These are phyloP conservation scores for Ictalurus punctatus DNA, from an alignment of 2,113 vertebrate genomes.

Conservation along the genomic window DNA sequence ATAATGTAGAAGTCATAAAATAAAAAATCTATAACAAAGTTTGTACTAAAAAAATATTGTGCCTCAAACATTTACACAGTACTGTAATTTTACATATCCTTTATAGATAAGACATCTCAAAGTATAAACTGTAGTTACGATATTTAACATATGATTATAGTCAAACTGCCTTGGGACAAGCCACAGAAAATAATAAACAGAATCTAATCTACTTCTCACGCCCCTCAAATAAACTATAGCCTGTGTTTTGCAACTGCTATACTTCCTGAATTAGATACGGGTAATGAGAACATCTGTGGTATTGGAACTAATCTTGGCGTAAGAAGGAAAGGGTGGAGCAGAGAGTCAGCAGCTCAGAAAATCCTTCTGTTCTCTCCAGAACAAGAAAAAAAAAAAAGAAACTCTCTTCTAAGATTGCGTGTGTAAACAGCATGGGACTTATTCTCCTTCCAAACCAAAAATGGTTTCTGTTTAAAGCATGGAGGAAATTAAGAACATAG, in stretches of 20 bases:
- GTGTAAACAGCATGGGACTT: not conserved
- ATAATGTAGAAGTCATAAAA: no score
- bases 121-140: not conserved
- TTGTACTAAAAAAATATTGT: no score
- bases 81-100: not conserved
- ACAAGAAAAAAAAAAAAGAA: not conserved
- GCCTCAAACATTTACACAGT: no score
- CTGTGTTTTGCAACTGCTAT: not conserved
- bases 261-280: slow-evolving; percentile 26
- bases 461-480: not conserved
- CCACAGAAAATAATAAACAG: not conserved
- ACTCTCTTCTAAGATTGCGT: not conserved
- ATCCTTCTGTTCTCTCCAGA: not conserved
- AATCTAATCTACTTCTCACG: not conserved
- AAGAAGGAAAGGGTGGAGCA: slow-evolving; percentile 39
- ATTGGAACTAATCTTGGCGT: slow-evolving; percentile 3
- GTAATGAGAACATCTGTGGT: slow-evolving; percentile 17
- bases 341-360: not conserved
- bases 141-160: not conserved
- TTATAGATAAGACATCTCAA: not conserved
- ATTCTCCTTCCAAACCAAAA: not conserved
- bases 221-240: not conserved
- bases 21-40: no score
- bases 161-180: not conserved
- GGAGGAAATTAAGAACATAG: not conserved